phyloP scores from a whole-genome alignment of 1,140 invertebrate species.

The Tachypleus tridentatus region DNA sequence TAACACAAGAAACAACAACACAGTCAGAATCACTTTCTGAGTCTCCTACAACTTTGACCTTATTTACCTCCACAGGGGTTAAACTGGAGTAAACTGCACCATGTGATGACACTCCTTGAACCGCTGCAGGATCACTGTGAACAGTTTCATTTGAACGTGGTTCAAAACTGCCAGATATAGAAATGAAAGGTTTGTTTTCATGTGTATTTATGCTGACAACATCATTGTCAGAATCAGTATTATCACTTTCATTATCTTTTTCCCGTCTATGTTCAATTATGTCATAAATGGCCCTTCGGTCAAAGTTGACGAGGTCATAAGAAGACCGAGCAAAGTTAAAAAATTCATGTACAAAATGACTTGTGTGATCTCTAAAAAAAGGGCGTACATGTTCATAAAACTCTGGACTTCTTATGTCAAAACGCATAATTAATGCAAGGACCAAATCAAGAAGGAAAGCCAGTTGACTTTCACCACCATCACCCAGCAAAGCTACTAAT shows the following conservation, averaged over 20 bases:
- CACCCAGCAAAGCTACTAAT: conserved; percentile 50
- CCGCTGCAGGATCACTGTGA: conserved; percentile 22
- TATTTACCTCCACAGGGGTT: too few relatives aligned
- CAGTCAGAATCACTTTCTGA: conserved; percentile 12
- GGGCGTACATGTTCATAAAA: conserved; percentile 46
- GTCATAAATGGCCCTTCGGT: conserved; percentile 9
- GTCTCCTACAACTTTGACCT: not conserved
- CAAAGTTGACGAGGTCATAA: conserved; percentile 44
- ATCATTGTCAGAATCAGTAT: not conserved
- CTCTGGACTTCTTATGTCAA: conserved; percentile 55
- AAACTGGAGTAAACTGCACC: too few relatives aligned
- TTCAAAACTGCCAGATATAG: not conserved
- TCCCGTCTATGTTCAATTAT: too few relatives aligned
- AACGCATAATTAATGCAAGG: conserved; percentile 48
- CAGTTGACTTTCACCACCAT: conserved; percentile 39
- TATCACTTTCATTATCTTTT: too few relatives aligned
- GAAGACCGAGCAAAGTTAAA: conserved; percentile 71
- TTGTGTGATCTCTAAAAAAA: conserved; percentile 32
- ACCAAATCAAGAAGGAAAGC: conserved; percentile 54
- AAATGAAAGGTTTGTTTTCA: not conserved
- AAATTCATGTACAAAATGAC: conserved; percentile 80
- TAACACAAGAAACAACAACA: conserved; percentile 38
- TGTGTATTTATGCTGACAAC: not conserved
- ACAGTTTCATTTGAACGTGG: conserved; percentile 4
- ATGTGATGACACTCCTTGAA: not conserved